phyloP scores from a whole-genome alignment of 2,888 invertebrate genomes.

The Smittia sp. region DNA sequence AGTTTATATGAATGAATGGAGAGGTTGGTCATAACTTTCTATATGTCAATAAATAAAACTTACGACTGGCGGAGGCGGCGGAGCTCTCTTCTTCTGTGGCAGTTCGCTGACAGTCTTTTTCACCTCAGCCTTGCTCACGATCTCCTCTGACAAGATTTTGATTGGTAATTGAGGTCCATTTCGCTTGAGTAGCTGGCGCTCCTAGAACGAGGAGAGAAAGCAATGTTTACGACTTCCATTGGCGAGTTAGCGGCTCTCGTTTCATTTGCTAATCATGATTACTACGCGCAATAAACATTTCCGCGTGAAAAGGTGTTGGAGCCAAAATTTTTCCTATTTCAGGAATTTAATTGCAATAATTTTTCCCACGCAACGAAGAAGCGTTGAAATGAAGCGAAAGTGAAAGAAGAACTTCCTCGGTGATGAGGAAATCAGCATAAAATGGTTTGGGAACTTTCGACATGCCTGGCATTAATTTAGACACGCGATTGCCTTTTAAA shows the following conservation, averaged over 20 bases:
- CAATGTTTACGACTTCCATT: no score
- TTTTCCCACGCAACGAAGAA: not conserved
- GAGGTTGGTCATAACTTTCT: not conserved
- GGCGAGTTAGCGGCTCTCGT: no score
- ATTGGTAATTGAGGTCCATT: not conserved
- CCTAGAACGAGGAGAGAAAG: conserved; percentile 4
- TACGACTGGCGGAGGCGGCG: conserved; percentile 65
- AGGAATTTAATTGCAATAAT: not conserved
- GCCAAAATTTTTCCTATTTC: not conserved
- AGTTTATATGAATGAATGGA: conserved; percentile 37
- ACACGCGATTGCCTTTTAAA: not conserved
- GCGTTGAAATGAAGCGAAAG: not conserved
- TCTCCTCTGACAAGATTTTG: no score
- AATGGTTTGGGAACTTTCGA: not conserved
- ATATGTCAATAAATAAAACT: conserved; percentile 48
- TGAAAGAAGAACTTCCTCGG: not conserved
- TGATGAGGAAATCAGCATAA: not conserved
- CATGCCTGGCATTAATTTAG: not conserved
- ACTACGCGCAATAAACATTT: not conserved
- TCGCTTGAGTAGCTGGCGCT: conserved; percentile 22
- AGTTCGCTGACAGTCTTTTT: not conserved
- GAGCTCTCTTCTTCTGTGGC: conserved; percentile 45
- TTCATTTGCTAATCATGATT: not conserved
- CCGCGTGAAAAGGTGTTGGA: not conserved
- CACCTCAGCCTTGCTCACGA: not conserved